Evolutionary conservation across 2,888 invertebrate species (phyloP), one percentile per base, ranked within the genome.

Genomic region (Drosophila robusta): DNA sequence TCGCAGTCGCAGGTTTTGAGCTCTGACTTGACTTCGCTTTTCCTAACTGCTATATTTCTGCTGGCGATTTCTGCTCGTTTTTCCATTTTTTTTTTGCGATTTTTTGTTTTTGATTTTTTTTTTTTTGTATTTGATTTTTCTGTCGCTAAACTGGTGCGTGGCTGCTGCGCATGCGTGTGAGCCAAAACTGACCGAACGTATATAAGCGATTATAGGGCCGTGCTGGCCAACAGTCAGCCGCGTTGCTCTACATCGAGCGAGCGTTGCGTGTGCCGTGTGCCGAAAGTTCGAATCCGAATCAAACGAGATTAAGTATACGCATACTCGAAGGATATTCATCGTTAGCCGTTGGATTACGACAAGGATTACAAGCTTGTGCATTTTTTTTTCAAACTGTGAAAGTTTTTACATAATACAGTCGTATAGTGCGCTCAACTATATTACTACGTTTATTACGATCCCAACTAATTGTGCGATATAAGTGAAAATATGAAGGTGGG

Each of bases 171-270:
- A 80, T 83, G 88, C 87, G 87, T 88, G 76, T 71, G 52, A 80
- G 72, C 75, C 70, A 70, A 75, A 89, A 89, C 90, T 92, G 92
- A 92, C 92, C 92, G 92, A 92, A 91, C 92, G 92, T 92, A 92
- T 92, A 92, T 91, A 92, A 92, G 90, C 91, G 91, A 90, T 90
- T 90, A 91, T 92, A 92, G 92, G 92, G 92, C 90, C 89, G 90
- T 90, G 91, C 91, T 91, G 91, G 91, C 90, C 91, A 92, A 90
- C 92, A 92, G 92, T 92, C 87, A 90, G 89, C 91, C 92, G 91
- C 90, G 92, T 91, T 92, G 91, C 92, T 92, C 92, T 89, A 92
- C 90, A 89, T 90, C 90, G 78, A 78, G 86, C 89, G 90, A 89
- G 91, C 91, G 90, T 90, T 79, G 75, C 70, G 65, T 70, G 68